Percentiles rank a stretch among this genome's conserved stretches.
Evolutionary conservation across 2,797 vertebrate species (phyloP).

Genomic region (Merluccius polli): DNA sequence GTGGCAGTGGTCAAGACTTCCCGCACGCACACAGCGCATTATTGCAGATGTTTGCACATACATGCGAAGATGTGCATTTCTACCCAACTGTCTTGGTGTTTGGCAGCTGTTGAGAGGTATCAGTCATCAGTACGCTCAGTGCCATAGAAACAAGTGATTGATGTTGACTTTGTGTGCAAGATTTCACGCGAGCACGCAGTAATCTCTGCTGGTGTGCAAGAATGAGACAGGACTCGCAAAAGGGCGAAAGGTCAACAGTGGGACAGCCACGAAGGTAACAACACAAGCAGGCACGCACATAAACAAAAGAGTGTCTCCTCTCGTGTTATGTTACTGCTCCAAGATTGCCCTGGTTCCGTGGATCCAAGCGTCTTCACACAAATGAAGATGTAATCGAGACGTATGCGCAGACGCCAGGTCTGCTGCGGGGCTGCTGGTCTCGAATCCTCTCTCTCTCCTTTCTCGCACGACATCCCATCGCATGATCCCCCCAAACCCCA

Average conservation of each 20-base stretch:
- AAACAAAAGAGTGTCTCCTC: neutral
- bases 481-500: conserved; percentile 30
- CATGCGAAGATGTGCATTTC: conserved; percentile 34
- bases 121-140: conserved; percentile 44
- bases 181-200: conserved; percentile 39
- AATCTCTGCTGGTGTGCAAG: conserved; percentile 35
- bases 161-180: conserved; percentile 53
- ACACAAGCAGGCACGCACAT: conserved; percentile 1
- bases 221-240: conserved; percentile 50
- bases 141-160: conserved; percentile 25
- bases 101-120: conserved; percentile 38
- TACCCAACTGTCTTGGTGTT: conserved; percentile 36
- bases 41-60: conserved; percentile 16
- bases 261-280: conserved; percentile 81
- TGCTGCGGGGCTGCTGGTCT: conserved; percentile 57
- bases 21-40: neutral
- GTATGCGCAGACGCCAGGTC: conserved; percentile 45
- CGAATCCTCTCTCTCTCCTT: conserved; percentile 31
- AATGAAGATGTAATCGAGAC: conserved; percentile 63
- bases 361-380: conserved; percentile 62
- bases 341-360: conserved; percentile 63
- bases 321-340: conserved; percentile 57
- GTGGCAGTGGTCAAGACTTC: neutral
- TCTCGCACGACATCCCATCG: conserved; percentile 65
- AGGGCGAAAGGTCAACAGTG: conserved; percentile 77